phyloP scores from a whole-genome alignment of 2,113 vertebrate genomes.

The Anoplopoma fimbria region DNA sequence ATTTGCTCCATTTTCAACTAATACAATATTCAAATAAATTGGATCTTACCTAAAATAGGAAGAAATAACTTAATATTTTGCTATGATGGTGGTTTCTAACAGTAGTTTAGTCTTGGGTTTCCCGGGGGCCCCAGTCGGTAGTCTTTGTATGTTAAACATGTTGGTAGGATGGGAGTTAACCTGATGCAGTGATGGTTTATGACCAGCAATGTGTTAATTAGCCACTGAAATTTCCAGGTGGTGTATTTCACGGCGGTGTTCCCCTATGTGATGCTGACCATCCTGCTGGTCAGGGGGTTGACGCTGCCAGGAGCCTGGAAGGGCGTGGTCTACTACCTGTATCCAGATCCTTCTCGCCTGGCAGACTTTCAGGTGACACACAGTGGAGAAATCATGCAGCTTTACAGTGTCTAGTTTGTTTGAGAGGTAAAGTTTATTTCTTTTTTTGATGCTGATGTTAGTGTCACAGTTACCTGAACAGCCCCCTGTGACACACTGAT shows the following conservation, averaged over 20 bases:
- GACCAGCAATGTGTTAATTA: too few species aligned
- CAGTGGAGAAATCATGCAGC: neutral
- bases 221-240: conserved; percentile 44
- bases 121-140: too few species aligned
- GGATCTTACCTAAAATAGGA: too few species aligned
- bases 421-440: neutral
- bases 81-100: too few species aligned
- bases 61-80: too few species aligned
- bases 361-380: conserved; percentile 44
- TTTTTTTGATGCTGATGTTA: too few species aligned
- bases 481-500: neutral
- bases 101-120: too few species aligned
- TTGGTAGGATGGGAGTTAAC: too few species aligned
- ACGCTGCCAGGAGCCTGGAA: conserved; percentile 62
- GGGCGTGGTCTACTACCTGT: conserved; percentile 55
- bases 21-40: too few species aligned
- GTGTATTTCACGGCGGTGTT: conserved; percentile 63
- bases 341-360: conserved; percentile 52
- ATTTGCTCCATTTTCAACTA: too few species aligned
- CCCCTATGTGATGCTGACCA: conserved; percentile 52
- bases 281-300: conserved; percentile 56
- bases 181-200: too few species aligned
- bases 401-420: neutral
- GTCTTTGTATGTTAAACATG: too few species aligned
- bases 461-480: neutral